Evolutionary conservation across 2,888 invertebrate genomes (phyloP), one percentile per base, ranked within the genome.

Genomic region (Himalopsyche kuldschensis): DNA sequence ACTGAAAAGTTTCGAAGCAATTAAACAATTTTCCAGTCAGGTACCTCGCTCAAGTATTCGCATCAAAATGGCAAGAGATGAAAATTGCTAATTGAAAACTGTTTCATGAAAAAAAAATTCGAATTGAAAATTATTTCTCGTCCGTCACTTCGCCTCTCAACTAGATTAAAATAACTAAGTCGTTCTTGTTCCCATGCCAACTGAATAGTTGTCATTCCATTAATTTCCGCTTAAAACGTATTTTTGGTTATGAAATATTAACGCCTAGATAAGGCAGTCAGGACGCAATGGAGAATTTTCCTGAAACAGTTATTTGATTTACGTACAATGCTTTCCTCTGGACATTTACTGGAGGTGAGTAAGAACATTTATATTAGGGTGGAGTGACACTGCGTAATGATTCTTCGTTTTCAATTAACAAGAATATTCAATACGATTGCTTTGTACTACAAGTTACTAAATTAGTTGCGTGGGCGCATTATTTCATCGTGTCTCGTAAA

Each of bases 231-330:
- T 78, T n/a, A 69, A 69, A 78, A 63, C 69, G 69, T 78, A 82
- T 78, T 82, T 82, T 35, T 82, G 77, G 69, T 78, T 82, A 4
- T 82, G 82, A 82, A 82, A 82, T 82, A 82, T 63, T 82, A 69
- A 41, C 77, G 24, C 76, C 15, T 30, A 78, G 78, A 82, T 82
- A 82, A 82, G 63, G 30, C 78, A 32, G 24, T 27, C 27, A 27
- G 55, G 69, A 27, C 24, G 69, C 69, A 11, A 55, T 27, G 24
- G 69, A 69, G 69, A 69, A 69, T 69, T 69, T 69, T 69, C 69
- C 30, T 69, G 30, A 69, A 69, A 69, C 69, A 69, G 55, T 32
- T 63, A 32, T 48, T 80, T 46, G 41, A 80, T 30, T 69, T 80
- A 69, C 55, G 69, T 41, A 80, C 79, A 80, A 80, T 80, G 79